Conservation (phyloP, 2,888 invertebrate species). For the Anoplius nigerrimus region DNA sequence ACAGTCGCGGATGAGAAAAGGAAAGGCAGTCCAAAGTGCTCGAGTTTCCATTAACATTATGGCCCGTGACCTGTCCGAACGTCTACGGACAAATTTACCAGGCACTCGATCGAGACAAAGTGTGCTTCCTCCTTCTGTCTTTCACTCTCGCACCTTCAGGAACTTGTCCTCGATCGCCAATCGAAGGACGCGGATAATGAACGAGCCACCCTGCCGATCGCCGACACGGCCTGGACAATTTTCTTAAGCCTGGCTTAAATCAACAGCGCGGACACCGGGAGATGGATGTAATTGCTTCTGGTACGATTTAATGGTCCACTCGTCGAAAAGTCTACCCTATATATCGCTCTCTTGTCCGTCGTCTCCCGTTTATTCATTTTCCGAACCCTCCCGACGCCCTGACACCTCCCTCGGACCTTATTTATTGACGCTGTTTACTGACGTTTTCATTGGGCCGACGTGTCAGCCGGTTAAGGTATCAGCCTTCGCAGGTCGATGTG, state of each 20-base stretch:
- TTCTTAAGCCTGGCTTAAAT: constrained; percentile 35
- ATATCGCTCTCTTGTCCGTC: too few species aligned
- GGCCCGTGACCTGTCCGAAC: constrained; percentile 11
- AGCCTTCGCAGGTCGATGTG: too few species aligned
- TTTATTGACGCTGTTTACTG: too few species aligned
- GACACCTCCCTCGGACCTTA: constrained; percentile 18
- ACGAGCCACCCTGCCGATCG: constrained; percentile 12
- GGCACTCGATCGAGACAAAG: constrained; percentile 31
- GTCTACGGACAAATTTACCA: constrained; percentile 33
- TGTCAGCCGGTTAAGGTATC: too few species aligned
- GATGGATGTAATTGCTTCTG: constrained; percentile 51
- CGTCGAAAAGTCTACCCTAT: too few species aligned
- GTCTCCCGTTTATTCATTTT: background rate
- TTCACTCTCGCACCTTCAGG: background rate
- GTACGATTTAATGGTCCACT: constrained; percentile 57
- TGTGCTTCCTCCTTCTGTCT: constrained; percentile 17
- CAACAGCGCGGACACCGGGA: constrained; percentile 44
- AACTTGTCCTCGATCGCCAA: constrained; percentile 5
- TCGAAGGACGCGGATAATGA: constrained; percentile 40
- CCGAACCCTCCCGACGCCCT: background rate
- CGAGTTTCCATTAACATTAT: constrained; percentile 18
- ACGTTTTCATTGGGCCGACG: too few species aligned
- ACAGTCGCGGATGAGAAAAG: too few species aligned
- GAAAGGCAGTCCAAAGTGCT: too few species aligned
- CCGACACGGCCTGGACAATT: constrained; percentile 22